These are phyloP conservation scores for Zoanthus sansibaricus DNA, from an alignment of 92 coral and sea anemone species.

Conservation along the genomic window DNA sequence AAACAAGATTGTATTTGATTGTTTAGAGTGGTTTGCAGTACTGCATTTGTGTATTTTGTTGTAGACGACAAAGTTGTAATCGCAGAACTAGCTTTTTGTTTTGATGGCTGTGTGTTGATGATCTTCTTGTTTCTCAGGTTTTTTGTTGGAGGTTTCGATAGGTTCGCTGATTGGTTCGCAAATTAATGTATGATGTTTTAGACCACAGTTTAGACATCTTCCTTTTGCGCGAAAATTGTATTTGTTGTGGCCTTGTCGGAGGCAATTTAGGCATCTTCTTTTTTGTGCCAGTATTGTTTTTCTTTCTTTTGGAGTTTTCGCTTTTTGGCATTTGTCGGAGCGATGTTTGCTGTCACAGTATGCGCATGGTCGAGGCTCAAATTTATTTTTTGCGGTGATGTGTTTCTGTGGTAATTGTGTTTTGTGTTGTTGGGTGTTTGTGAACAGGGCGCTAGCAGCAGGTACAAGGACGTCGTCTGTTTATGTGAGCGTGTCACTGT, in stretches of 20 bases:
- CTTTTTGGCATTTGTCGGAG: constrained; percentile 58
- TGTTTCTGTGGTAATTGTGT: constrained; percentile 15
- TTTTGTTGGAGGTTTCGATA: constrained; percentile 41
- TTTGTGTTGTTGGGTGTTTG: constrained; percentile 13
- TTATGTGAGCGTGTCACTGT: constrained; percentile 29
- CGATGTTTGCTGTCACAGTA: constrained; percentile 57
- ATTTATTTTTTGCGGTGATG: background rate
- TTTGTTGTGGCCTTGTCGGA: constrained; percentile 48
- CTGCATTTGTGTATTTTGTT: too few relatives aligned
- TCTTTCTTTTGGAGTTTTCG: constrained; percentile 52
- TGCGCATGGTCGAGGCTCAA: constrained; percentile 39
- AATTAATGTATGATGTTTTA: constrained; percentile 26
- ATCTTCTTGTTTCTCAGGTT: constrained; percentile 44
- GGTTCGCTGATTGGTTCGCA: background rate
- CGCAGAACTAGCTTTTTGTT: too few relatives aligned
- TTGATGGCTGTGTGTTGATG: constrained; percentile 8
- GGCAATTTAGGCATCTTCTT: constrained; percentile 63
- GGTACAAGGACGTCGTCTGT: constrained; percentile 15
- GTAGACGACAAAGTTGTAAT: too few relatives aligned
- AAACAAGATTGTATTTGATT: too few relatives aligned
- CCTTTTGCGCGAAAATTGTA: constrained; percentile 55
- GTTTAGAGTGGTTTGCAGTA: too few relatives aligned
- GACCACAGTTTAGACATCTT: constrained; percentile 62
- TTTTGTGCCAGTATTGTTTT: constrained; percentile 48
- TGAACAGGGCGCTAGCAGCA: constrained; percentile 27